Conservation (phyloP, 2,113 vertebrate species). For the Aegotheles bennettii region DNA sequence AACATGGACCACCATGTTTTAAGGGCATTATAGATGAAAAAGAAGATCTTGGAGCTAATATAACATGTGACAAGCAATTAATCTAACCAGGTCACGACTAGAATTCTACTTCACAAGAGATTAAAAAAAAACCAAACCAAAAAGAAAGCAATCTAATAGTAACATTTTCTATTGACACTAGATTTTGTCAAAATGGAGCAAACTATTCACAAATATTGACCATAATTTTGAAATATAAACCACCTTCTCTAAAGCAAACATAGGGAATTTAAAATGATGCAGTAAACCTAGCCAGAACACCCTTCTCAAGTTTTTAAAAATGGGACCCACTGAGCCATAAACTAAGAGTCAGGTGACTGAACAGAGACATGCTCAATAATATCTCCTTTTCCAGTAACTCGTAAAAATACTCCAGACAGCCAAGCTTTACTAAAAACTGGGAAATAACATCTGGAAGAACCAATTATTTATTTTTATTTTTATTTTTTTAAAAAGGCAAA, state of each 20-base stretch:
- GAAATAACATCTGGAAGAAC: background rate
- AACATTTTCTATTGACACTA: background rate
- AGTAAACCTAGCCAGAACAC: background rate
- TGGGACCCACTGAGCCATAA: background rate
- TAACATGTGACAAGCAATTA: constrained; percentile 15
- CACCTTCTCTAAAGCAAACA: background rate
- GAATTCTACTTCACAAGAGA: background rate
- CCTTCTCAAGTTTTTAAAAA: background rate
- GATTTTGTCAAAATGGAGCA: background rate
- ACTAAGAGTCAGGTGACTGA: background rate
- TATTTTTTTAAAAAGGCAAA: background rate
- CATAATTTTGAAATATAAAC: background rate
- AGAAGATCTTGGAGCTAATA: background rate
- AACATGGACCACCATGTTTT: background rate
- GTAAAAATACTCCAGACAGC: background rate
- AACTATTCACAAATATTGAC: background rate
- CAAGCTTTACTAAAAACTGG: background rate
- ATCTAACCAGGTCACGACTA: background rate
- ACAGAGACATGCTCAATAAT: background rate
- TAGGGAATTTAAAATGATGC: background rate
- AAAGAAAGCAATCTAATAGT: background rate
- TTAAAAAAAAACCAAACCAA: background rate
- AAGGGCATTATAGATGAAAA: background rate
- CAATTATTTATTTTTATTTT: background rate
- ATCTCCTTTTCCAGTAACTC: background rate